Conservation (phyloP, 2,888 invertebrate species). For the Hemaris fuciformis region DNA sequence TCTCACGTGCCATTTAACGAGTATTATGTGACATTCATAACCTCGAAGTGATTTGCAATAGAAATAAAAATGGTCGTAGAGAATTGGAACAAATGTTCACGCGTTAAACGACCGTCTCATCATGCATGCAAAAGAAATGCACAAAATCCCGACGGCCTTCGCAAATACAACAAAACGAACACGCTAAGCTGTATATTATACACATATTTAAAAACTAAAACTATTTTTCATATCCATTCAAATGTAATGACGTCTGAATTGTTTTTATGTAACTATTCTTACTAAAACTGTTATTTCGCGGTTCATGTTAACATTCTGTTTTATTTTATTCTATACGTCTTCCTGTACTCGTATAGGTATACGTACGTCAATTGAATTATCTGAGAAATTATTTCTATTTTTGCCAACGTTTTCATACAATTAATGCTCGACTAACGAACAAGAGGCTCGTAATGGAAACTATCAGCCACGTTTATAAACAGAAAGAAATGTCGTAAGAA, state of each 20-base stretch:
- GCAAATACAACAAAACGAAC: slow-evolving; percentile 21
- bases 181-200: slow-evolving; percentile 7
- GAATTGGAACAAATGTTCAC: neutral
- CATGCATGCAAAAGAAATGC: slow-evolving; percentile 7
- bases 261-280: neutral
- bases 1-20: neutral
- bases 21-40: neutral
- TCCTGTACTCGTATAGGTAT: too few relatives aligned
- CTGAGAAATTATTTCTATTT: too few relatives aligned
- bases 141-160: slow-evolving; percentile 27
- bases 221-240: neutral
- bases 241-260: neutral
- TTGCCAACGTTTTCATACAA: too few relatives aligned
- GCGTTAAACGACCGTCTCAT: neutral
- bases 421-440: too few relatives aligned
- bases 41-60: neutral
- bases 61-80: neutral
- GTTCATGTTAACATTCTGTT: neutral
- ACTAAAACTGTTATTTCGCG: neutral
- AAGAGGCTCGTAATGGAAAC: too few relatives aligned
- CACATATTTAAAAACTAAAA: slow-evolving; percentile 20
- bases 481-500: too few relatives aligned
- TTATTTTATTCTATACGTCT: too few relatives aligned
- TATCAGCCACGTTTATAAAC: too few relatives aligned
- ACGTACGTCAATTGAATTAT: too few relatives aligned